Evolutionary conservation across 2,888 invertebrate genomes (phyloP), one percentile per base, ranked within the genome.

Genomic region (Sussaba pulchella): DNA sequence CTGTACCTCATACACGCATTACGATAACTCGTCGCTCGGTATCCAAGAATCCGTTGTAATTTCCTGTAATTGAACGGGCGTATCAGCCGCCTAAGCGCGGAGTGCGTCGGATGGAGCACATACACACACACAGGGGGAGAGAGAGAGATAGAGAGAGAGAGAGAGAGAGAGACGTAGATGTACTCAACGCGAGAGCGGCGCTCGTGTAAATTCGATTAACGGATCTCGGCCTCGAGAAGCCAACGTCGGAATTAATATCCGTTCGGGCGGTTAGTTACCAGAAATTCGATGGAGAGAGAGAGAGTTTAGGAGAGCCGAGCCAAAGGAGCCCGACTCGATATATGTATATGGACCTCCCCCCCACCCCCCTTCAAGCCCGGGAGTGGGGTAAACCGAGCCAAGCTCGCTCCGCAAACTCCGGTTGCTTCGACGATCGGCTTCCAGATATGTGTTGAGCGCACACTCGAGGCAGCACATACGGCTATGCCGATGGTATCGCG

Each of bases 201-300:
- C 73, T 72, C 85, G 83, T 83, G 85, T 84, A 86, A 89, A 89
- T 89, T 88, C 86, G 85, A 89, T 89, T 86, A 88, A 86, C 86
- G 86, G 84, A 87, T 88, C 86, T n/a, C n/a, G n/a, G 83, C 85
- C 85, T 87, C 83, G 85, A 88, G 87, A 84, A 85, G 79, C 83
- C 36, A 69, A 84, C 82, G 82, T 86, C 85, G 85, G 86, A 88
- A 89, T 89, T 88, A 89, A 88, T 89, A 89, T 89, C 88, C 89
- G 88, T 88, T 88, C 84, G 57, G 14, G 57, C 57, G 82, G 88
- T 87, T 88, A 86, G 88, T 87, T 87, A 84, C 83, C 78, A 78
- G 85, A 85, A 85, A 87, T 85, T 84, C 87, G 86, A 87, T 89
- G 84, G 73, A 78, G 81, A n/a, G n/a, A 85, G 81, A 83, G 85